Percentiles rank a stretch among this genome's conserved stretches.
Conservation (phyloP, 2,797 vertebrate species). For the Darevskia nairensis region DNA sequence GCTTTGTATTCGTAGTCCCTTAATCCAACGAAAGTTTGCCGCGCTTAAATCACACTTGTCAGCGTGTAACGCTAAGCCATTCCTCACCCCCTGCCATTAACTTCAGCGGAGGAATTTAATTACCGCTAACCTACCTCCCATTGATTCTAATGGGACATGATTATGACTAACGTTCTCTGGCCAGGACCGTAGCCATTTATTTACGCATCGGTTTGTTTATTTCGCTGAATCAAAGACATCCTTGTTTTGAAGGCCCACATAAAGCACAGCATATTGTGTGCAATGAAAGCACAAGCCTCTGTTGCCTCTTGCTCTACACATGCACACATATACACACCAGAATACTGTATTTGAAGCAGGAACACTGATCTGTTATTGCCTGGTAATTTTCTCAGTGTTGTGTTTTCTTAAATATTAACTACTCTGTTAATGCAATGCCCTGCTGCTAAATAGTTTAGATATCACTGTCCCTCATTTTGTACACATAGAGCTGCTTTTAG, state of each 20-base stretch:
- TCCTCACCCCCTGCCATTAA: no score
- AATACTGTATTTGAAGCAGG: conserved; percentile 80
- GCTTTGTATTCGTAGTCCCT: neutral
- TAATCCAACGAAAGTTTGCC: neutral
- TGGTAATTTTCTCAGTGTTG: conserved; percentile 75
- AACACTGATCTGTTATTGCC: conserved; percentile 86
- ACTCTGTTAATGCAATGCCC: conserved; percentile 68
- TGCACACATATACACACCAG: conserved; percentile 38
- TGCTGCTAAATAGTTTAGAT: conserved; percentile 70
- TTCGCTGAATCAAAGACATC: conserved; percentile 40
- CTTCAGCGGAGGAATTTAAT: neutral
- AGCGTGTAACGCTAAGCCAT: no score
- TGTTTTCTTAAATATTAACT: conserved; percentile 75
- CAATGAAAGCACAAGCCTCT: conserved; percentile 60
- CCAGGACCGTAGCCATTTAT: conserved; percentile 36
- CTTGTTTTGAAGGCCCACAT: conserved; percentile 48
- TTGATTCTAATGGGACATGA: neutral
- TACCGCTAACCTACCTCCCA: neutral
- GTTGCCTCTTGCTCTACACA: conserved; percentile 41
- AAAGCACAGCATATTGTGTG: conserved; percentile 46
- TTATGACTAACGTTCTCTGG: neutral
- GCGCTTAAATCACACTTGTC: neutral
- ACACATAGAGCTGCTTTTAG: conserved; percentile 59
- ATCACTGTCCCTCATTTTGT: conserved; percentile 50
- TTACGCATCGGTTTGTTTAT: conserved; percentile 27